A percentile compares a stretch with the other conserved stretches of the same genome.
phyloP scores from a whole-genome alignment of 2,888 invertebrate genomes.

The Pristionchus mayeri region DNA sequence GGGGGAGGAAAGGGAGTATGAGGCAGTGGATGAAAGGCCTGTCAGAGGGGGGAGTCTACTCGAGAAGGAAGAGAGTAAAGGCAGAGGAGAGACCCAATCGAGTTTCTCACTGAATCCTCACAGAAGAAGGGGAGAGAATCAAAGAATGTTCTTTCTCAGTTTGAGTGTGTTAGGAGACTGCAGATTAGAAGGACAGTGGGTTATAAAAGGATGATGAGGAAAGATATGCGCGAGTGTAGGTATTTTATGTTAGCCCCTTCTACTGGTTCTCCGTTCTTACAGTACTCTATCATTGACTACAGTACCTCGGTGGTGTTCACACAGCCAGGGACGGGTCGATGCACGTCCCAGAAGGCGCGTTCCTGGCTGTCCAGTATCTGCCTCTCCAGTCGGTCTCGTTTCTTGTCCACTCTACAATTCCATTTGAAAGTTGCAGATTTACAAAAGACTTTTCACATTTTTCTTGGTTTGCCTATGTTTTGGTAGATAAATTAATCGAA shows the following conservation, averaged over 20 bases:
- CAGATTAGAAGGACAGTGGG: not conserved
- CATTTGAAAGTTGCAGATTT: not conserved
- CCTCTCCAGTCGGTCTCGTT: slow-evolving; percentile 95
- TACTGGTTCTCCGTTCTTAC: not conserved
- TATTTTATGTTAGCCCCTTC: not conserved
- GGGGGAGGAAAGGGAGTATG: not conserved
- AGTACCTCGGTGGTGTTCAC: slow-evolving; percentile 96
- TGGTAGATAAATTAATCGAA: too few species aligned
- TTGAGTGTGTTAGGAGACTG: too few species aligned
- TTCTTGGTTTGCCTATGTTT: too few species aligned
- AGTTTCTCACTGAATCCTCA: not conserved
- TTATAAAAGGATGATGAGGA: not conserved
- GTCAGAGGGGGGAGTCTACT: not conserved
- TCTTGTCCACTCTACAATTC: slow-evolving; percentile 89
- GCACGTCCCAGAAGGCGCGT: slow-evolving; percentile 99
- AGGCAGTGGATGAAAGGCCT: not conserved
- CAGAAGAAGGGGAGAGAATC: slow-evolving; percentile 22
- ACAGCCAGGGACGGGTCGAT: slow-evolving; percentile 98
- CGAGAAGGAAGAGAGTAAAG: not conserved
- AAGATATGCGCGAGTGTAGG: not conserved
- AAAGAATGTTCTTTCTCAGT: not conserved
- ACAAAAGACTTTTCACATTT: not conserved
- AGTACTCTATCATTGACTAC: not conserved
- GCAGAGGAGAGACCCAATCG: slow-evolving; percentile 14
- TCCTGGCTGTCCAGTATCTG: slow-evolving; percentile 99